Percentiles rank a stretch among this genome's conserved stretches.
These are phyloP conservation scores for Baronia brevicornis DNA, from an alignment of 2,888 invertebrate species.

Conservation along the genomic window DNA sequence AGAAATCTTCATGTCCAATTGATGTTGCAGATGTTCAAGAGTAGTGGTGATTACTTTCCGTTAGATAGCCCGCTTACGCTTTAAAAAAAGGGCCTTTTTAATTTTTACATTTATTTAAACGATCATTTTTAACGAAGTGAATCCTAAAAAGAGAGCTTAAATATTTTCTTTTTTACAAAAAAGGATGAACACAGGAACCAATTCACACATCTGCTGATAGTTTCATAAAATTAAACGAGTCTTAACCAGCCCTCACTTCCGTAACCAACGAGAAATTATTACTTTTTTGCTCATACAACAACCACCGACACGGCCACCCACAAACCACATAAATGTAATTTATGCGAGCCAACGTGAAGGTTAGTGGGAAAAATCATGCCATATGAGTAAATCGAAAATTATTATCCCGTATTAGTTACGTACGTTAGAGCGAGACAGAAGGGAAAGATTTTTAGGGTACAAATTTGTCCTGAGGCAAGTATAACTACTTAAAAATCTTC, in stretches of 20 bases:
- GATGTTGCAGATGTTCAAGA: no score
- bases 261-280: conserved; percentile 42
- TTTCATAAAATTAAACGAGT: conserved; percentile 37
- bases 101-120: no score
- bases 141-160: no score
- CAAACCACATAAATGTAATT: conserved; percentile 68
- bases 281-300: conserved; percentile 47
- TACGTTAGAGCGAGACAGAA: conserved; percentile 30
- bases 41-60: no score
- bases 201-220: conserved; percentile 45
- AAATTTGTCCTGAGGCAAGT: conserved; percentile 39
- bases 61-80: no score
- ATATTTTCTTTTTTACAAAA: conserved; percentile 8
- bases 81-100: no score
- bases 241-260: conserved; percentile 62
- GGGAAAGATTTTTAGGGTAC: conserved; percentile 32
- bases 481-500: conserved; percentile 50
- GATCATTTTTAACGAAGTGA: no score
- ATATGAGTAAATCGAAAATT: conserved; percentile 44
- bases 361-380: conserved; percentile 65
- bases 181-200: conserved; percentile 10
- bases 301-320: conserved; percentile 59
- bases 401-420: conserved; percentile 39
- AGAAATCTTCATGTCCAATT: no score
- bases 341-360: conserved; percentile 57